Base-by-base conservation (phyloP, 2,113 vertebrate species). In the Thryonomys swinderianus region DNA sequence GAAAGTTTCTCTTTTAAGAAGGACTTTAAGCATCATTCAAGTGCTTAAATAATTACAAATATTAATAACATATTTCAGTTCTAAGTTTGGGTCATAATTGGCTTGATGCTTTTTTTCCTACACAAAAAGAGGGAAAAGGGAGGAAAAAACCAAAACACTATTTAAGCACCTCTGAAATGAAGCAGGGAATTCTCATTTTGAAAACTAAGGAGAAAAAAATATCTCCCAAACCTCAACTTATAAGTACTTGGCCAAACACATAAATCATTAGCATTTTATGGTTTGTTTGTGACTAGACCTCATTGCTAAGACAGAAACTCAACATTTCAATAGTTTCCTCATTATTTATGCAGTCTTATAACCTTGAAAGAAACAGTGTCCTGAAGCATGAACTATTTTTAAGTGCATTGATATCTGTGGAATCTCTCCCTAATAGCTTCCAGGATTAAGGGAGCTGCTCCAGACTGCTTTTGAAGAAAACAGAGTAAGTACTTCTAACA, bases 21-120 rank as follows among this genome's bases (percentile, higher is more conserved):
- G 6, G n/a, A 88, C n/a, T 80, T 83, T 53, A 88, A 92, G n/a
- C n/a, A 90, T 67, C 62, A 73, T 4, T 80, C 79, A 42, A 62
- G 13, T 62, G 73, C 21, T 88, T 66, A 92, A 64, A 64, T 57
- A 45, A 10, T 78, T 85, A 91, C 53, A 94, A 85, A 85, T 30
- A 92, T 84, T 84, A 18, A 23, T 92, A 53, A 82, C 48, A 14
- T 73, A 87, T 82, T 96, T 96, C 74, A 81, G 25, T 57, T 88
- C 48, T 85, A 82, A 93, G 21, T 10, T 34, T 78, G 53, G 84
- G 37, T 59, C 25, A 69, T 90, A 90, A 88, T 16, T 40, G 11
- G 1, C 23, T 18, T 62, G n/a, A 34, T 66, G 21, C 48, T 78
- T 13, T 12, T 74, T 81, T 89, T 30, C 30, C 14, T 27, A 61